phyloP scores from a whole-genome alignment of 1,140 invertebrate species.

The Papilio machaon region DNA sequence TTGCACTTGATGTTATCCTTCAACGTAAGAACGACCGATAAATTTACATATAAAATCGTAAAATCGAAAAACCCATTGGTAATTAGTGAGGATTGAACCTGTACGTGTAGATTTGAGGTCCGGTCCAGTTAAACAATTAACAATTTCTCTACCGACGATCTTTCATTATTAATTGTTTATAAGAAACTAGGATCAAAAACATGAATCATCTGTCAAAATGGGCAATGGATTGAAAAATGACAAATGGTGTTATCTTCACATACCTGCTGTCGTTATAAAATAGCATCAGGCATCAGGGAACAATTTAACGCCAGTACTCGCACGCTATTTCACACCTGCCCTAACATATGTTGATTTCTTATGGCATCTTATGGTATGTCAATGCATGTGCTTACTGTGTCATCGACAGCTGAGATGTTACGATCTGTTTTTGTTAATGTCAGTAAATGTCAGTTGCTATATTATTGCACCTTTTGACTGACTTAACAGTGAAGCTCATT shows the following conservation, averaged over 20 bases:
- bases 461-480: background rate
- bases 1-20: no score
- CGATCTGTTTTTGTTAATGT: background rate
- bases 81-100: no score
- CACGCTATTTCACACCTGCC: background rate
- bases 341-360: background rate
- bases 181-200: background rate
- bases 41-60: no score
- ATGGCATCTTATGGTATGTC: background rate
- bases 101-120: no score
- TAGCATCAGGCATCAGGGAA: background rate
- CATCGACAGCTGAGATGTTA: background rate
- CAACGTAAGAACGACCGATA: no score
- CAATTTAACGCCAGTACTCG: background rate
- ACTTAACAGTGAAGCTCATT: no score
- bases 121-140: no score
- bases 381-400: background rate
- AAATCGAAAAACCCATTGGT: no score
- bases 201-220: background rate
- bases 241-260: background rate
- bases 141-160: no score
- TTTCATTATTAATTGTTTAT: no score
- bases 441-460: background rate
- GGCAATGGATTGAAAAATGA: background rate
- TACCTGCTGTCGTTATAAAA: background rate